These are phyloP conservation scores for Coleophora flavipennella DNA, from an alignment of 2,888 invertebrate species.

Conservation along the genomic window DNA sequence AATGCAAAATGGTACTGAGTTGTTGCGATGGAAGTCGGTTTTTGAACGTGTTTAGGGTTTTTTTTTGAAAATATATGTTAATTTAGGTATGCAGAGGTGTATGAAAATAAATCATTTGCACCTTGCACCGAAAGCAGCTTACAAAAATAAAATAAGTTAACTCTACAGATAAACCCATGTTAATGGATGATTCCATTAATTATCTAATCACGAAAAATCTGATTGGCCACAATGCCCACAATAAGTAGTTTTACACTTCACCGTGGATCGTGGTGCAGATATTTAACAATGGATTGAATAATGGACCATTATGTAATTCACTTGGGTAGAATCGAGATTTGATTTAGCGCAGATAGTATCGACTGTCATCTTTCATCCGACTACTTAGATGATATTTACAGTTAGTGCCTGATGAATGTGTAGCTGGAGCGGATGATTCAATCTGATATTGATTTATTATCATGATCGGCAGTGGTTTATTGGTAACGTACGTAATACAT, in stretches of 20 bases:
- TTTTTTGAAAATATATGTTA: no score
- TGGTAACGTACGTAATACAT: no score
- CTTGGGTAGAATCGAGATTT: conserved; percentile 29
- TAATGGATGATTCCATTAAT: conserved; percentile 18
- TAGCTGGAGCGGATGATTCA: not conserved
- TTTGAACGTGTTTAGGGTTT: no score
- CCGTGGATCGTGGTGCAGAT: conserved; percentile 19
- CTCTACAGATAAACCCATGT: conserved; percentile 17
- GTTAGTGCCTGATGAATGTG: conserved; percentile 22
- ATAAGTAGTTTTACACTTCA: conserved; percentile 21
- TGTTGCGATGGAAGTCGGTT: no score
- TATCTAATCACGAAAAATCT: conserved; percentile 14
- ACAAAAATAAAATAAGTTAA: no score
- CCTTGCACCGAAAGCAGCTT: no score
- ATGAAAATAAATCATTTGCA: no score
- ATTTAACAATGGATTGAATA: conserved; percentile 32
- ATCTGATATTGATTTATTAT: conserved; percentile 2
- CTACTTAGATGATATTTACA: conserved; percentile 25
- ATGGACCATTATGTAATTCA: conserved; percentile 35
- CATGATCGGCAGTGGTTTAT: not conserved
- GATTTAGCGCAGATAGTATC: conserved; percentile 31
- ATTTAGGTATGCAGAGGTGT: no score
- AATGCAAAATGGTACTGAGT: no score
- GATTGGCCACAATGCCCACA: conserved; percentile 26
- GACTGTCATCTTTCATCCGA: conserved; percentile 27